phyloP scores from a whole-genome alignment of 1,140 invertebrate genomes.

The Diorhabda elongata region DNA sequence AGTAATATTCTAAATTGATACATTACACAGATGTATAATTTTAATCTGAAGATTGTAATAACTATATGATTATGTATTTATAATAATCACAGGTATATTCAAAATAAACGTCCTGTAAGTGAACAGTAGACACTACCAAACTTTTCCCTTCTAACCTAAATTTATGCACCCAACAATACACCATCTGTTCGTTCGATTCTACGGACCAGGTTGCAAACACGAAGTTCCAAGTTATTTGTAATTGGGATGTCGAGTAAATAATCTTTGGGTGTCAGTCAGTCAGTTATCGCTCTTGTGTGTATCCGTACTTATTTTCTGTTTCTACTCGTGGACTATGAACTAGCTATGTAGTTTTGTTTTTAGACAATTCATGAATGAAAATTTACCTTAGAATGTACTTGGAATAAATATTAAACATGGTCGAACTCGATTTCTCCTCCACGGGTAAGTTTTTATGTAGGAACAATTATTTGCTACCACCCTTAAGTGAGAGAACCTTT shows the following conservation, averaged over 20 bases:
- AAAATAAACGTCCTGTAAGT: no score
- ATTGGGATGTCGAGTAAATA: not conserved
- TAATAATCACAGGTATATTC: no score
- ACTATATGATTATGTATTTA: no score
- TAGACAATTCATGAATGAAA: constrained; percentile 36
- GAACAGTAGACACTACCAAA: no score
- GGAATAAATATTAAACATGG: constrained; percentile 32
- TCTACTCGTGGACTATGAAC: not conserved
- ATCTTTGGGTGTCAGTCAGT: not conserved
- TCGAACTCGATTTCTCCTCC: constrained; percentile 40
- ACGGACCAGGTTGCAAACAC: not conserved
- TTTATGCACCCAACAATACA: not conserved
- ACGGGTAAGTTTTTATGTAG: constrained; percentile 36
- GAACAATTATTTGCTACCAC: constrained; percentile 26
- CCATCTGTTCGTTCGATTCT: not conserved
- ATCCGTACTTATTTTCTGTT: not conserved
- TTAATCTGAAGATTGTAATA: no score
- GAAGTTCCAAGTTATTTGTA: no score
- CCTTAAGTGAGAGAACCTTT: constrained; percentile 31
- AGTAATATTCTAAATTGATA: no score
- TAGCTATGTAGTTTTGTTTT: constrained; percentile 7
- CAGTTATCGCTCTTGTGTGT: not conserved
- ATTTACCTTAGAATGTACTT: constrained; percentile 24
- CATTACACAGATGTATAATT: no score
- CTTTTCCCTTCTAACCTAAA: not conserved